Conservation (phyloP, 2,888 invertebrate species). For the Limnephilus rhombicus region DNA sequence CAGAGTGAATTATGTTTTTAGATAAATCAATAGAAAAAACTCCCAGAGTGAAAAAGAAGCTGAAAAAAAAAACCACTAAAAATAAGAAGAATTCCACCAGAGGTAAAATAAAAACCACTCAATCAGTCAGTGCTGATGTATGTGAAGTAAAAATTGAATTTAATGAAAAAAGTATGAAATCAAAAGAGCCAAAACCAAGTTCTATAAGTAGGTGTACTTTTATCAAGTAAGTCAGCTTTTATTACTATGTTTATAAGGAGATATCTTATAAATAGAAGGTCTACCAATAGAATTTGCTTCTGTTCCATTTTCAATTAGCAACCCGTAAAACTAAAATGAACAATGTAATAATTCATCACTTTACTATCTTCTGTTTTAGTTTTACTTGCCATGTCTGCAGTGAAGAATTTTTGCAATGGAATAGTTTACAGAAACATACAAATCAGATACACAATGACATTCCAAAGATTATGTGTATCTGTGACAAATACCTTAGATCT, state of each 20-base stretch:
- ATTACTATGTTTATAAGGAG: background rate
- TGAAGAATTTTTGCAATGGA: constrained; percentile 52
- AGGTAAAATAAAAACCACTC: background rate
- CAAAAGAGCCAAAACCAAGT: constrained; percentile 6
- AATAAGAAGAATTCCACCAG: background rate
- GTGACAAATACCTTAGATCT: constrained; percentile 57
- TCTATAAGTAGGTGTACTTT: background rate
- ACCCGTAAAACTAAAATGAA: background rate
- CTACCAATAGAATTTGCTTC: background rate
- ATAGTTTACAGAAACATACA: constrained; percentile 47
- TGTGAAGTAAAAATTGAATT: background rate
- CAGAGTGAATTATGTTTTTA: background rate
- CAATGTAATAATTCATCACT: background rate
- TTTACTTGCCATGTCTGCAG: constrained; percentile 58
- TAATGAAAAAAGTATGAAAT: background rate
- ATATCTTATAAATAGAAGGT: no score
- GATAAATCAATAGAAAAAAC: background rate
- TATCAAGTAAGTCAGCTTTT: constrained; percentile 5
- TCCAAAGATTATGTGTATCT: constrained; percentile 58
- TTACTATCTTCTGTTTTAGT: constrained; percentile 34
- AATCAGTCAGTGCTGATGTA: background rate
- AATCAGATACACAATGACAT: constrained; percentile 46
- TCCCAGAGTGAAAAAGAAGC: background rate
- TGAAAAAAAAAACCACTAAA: background rate
- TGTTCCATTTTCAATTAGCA: no score